Evolutionary conservation across 2,113 vertebrate genomes (phyloP), one percentile per base, ranked within the genome.

Genomic region (Hippocampus abdominalis): DNA sequence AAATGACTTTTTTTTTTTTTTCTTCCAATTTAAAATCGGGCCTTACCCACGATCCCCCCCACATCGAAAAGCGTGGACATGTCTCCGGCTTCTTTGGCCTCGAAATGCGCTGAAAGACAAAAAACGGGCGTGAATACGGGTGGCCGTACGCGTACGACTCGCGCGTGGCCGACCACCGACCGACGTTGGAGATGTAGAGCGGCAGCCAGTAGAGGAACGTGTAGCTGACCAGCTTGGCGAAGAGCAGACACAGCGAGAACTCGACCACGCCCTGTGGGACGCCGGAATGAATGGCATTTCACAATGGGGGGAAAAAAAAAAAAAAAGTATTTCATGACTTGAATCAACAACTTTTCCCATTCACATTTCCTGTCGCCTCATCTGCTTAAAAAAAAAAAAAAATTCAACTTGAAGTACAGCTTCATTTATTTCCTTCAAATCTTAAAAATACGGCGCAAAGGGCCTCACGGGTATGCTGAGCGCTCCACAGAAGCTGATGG

Each of bases 151-250:
- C 10, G 16, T 49, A 18, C 16, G 46, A 18, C 42, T 12, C 5
- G 46, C 18, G 46, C 6, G 16, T 2, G 15, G 16, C 20, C 6
- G 46, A 49, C 3, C 16, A 86, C 96, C 94, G 81, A 98, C 97
- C 97, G 0, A 98, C 88, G 0, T 98, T 97, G 56, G 91, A 91
- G 13, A 99, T 98, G 89, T 98, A 99, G 69, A 98, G 94, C 2
- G 97, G 96, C 68, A 99, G 91, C 97, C 97, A 99, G 90, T 96
- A 99, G 7, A 99, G 94, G 88, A 99, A 98, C 0, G 97, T 99
- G 88, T 99, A 99, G 90, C 96, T 99, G 89, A 99, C 97, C 81
- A 99, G 88, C 78, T 99, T 99, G 71, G 97, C 96, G 44, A 99
- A 99, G 18, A 99, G 92, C 78, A 99, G 89, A 82, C 96, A 98